These are phyloP conservation scores for Macroramphosus scolopax DNA, from an alignment of 2,797 vertebrate species.

Conservation along the genomic window DNA sequence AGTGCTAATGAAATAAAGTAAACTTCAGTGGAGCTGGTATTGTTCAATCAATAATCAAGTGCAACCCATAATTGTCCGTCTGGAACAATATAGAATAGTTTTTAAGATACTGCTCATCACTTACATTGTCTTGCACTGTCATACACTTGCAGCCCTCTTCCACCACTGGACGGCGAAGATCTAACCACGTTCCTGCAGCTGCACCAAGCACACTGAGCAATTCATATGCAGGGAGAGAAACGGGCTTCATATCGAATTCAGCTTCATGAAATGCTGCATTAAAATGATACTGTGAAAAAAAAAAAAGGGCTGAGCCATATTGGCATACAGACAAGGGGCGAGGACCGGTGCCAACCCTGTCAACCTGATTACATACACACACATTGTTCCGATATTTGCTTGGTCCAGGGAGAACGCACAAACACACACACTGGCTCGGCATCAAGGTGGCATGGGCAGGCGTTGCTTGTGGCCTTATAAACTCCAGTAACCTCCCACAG, in stretches of 20 bases:
- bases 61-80: too few species aligned
- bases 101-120: too few species aligned
- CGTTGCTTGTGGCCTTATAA: constrained; percentile 65
- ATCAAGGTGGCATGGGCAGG: constrained; percentile 61
- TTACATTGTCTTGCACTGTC: too few species aligned
- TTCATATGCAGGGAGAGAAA: too few species aligned
- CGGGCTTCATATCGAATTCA: constrained; percentile 17
- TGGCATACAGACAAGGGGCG: constrained; percentile 49
- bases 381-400: constrained; percentile 39
- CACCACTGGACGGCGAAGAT: too few species aligned
- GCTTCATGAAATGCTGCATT: constrained; percentile 17
- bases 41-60: too few species aligned
- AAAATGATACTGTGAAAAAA: constrained; percentile 41
- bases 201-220: too few species aligned
- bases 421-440: constrained; percentile 55
- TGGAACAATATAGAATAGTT: too few species aligned
- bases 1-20: too few species aligned
- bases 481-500: constrained; percentile 59
- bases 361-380: constrained; percentile 57
- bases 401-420: constrained; percentile 37
- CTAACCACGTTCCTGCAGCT: too few species aligned
- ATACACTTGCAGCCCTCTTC: too few species aligned
- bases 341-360: constrained; percentile 57
- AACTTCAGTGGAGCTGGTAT: too few species aligned
- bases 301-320: constrained; percentile 36